Evolutionary conservation across 2,797 vertebrate genomes (phyloP), one percentile per base, ranked within the genome.

Genomic region (Lindbergichthys nudifrons): DNA sequence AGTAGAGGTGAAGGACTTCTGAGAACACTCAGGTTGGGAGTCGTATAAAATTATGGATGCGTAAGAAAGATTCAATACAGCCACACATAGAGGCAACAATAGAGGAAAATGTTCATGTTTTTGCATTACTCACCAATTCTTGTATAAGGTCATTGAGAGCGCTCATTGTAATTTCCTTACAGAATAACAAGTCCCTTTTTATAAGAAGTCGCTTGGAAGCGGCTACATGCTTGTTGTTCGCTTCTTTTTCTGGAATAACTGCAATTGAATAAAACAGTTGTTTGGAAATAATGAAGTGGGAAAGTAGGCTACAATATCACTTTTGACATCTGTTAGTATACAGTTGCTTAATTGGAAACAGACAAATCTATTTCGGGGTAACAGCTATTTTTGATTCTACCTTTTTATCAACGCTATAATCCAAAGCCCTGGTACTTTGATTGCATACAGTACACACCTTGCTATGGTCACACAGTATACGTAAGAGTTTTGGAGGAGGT

Each of bases 51-150:
- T 30, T 64, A 51, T 36, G 16, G 14, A 43, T 41, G 21, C 48
- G 39, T 36, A 36, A 36, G 8, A 36, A 21, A 19, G 45, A 26
- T 56, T 65, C 79, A 42, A 79, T 85, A 56, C 71, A 74, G 68
- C 39, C 39, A 14, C 50, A 51, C 51, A 26, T 39, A 12, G n/a
- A 41, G 45, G 36, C 10, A 53, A 14, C 26, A 73, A 51, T 11
- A 46, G 39, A 74, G 16, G 39, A 39, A 48, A 1, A 12, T 43
- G 41, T 12, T 30, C 39, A 32, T 59, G 36, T 58, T 61, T 65
- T 21, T 45, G 10, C 18, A 32, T 26, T 61, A 45, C 74, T 68
- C 45, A 4, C 8, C 8, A 23, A 73, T 23, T 10, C 56, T 48
- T 45, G 41, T 43, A 11, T 45, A 14, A 18, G 23, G 18, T 51